Conservation (phyloP, 2,888 invertebrate genomes). For the Catocala nupta region DNA sequence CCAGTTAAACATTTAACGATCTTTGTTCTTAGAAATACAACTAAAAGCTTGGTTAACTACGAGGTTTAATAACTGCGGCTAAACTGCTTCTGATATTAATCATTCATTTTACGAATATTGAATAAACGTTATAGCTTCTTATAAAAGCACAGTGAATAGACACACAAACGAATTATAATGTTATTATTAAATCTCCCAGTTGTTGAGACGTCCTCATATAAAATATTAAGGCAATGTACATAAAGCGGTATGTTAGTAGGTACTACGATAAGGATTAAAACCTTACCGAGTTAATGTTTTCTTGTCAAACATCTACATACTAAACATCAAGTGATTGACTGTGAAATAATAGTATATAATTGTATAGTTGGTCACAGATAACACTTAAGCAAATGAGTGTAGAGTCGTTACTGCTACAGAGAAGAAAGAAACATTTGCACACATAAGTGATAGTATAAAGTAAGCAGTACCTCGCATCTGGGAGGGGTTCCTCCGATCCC, state of each 20-base stretch:
- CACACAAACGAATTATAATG: conserved; percentile 31
- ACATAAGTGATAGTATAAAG: conserved; percentile 44
- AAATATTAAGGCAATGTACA: conserved; percentile 6
- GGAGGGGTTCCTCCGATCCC: conserved; percentile 62
- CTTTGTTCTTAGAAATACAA: not conserved
- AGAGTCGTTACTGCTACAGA: conserved; percentile 37
- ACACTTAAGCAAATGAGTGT: conserved; percentile 47
- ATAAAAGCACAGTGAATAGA: conserved; percentile 45
- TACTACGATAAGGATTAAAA: not conserved
- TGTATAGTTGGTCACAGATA: conserved; percentile 34
- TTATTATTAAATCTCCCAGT: conserved; percentile 10
- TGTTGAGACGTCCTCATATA: conserved; percentile 2
- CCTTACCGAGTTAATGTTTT: not conserved
- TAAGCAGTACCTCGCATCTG: conserved; percentile 65
- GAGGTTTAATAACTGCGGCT: not conserved
- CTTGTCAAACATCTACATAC: conserved; percentile 18
- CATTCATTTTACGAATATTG: not conserved
- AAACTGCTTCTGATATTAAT: conserved; percentile 1
- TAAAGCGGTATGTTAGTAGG: not conserved
- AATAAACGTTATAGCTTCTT: conserved; percentile 23
- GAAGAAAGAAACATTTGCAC: conserved; percentile 49
- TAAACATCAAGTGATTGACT: conserved; percentile 45
- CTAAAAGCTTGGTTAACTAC: not conserved
- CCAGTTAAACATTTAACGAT: too few species aligned
- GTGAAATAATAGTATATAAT: conserved; percentile 11